Percentiles rank a stretch among this genome's conserved stretches.
phyloP scores from a whole-genome alignment of 2,113 vertebrate genomes.

The Petrocephalus zakoni region DNA sequence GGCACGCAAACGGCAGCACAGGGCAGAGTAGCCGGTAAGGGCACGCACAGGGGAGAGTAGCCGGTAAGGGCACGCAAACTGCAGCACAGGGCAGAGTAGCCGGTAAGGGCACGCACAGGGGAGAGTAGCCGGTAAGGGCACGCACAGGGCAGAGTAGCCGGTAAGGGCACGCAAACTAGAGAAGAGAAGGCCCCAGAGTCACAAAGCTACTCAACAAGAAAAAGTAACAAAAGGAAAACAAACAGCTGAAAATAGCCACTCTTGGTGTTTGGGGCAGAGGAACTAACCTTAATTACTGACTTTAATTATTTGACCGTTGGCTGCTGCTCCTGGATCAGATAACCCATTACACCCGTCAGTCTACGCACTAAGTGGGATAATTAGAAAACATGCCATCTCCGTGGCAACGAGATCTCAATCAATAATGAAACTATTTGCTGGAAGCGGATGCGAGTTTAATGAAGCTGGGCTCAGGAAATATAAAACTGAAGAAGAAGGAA shows the following conservation, averaged over 20 bases:
- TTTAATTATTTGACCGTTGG: not conserved
- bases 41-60: not conserved
- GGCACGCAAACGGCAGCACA: not conserved
- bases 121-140: no score
- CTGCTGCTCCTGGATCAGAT: not conserved
- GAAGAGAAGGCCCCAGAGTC: not conserved
- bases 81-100: not conserved
- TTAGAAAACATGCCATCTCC: not conserved
- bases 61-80: not conserved
- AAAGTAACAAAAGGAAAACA: not conserved
- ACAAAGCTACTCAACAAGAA: not conserved
- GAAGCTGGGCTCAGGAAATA: not conserved
- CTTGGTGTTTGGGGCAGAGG: not conserved
- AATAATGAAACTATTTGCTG: not conserved
- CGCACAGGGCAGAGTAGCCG: no score
- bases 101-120: no score
- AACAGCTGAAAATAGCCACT: not conserved
- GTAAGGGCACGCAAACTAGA: not conserved
- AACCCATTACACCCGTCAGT: not conserved
- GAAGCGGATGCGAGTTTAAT: not conserved
- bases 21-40: no score
- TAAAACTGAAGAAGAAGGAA: not conserved
- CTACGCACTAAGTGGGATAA: not conserved
- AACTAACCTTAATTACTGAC: constrained; percentile 10
- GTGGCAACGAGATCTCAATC: not conserved